Evolutionary conservation across 2,797 vertebrate genomes (phyloP), one percentile per base, ranked within the genome.

Genomic region (Eulemur mongoz): DNA sequence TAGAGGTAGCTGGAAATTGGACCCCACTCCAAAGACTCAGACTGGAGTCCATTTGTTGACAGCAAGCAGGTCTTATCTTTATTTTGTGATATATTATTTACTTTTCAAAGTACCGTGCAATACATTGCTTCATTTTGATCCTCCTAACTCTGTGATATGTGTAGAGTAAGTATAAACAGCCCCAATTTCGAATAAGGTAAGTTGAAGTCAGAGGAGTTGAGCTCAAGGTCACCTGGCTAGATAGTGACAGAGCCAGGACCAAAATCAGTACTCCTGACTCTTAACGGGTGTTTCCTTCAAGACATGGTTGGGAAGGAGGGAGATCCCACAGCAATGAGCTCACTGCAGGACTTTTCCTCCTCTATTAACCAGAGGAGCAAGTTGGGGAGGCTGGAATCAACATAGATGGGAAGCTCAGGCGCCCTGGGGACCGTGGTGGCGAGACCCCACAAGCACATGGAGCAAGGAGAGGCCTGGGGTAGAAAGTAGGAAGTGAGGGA

Each of bases 401-500:
- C 2, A 1, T 0, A 79, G 88, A 89, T 52, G 48, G 73, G 48
- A 76, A n/a, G 3, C 48, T 52, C 50, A 76, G 73, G 73, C 1
- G 6, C 48, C 32, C 18, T 76, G 0, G 3, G 73, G 32, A 76
- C 48, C 0, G 0, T 23, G 73, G 45, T 18, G 61, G 57, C 22
- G 52, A 94, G 61, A 5, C 54, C 22, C 54, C 54, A 57, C 9
- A 1, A 11, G 54, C 54, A 18, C n/a, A 18, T 2, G 0, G 4
- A 69, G 54, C 57, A 27, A 27, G 79, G 75, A 73, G 87, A 69
- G 27, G 70, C 70, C 43, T 10, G 23, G 4, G 13, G 30, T 1
- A 43, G 52, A 67, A 73, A 85, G 86, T 27, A 90, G 95, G 95
- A 97, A 97, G 81, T 7, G 25, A 89, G 69, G 92, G 93, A 90